Conservation (phyloP, 92 coral and sea anemone genomes). For the Paramuricea clavata region DNA sequence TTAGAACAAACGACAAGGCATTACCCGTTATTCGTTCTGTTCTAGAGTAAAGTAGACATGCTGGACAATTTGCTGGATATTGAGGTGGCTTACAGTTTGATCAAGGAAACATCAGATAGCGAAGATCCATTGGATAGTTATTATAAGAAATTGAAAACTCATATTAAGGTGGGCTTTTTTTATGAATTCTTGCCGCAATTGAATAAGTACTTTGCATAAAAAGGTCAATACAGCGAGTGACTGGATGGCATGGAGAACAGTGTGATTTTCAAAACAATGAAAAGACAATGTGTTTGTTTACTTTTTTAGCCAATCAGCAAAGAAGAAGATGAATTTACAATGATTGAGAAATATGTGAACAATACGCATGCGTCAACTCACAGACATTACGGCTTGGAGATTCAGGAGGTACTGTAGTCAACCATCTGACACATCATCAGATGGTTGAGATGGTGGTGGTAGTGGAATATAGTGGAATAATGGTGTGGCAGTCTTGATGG, state of each 20-base stretch:
- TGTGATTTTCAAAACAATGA: neutral
- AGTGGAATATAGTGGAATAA: too few species aligned
- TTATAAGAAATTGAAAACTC: conserved; percentile 91
- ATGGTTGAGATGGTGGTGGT: too few species aligned
- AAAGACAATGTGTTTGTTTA: neutral
- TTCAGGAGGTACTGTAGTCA: conserved; percentile 91
- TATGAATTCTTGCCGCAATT: too few species aligned
- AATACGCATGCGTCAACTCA: conserved; percentile 97
- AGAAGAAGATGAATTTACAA: conserved; percentile 73
- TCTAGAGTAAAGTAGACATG: conserved; percentile 94
- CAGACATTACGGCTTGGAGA: conserved; percentile 78
- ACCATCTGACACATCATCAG: too few species aligned
- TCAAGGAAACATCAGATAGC: conserved; percentile 85
- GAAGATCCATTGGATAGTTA: conserved; percentile 91
- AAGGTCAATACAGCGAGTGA: too few species aligned
- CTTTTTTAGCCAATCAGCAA: conserved; percentile 75
- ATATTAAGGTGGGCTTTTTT: conserved; percentile 80
- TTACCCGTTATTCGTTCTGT: too few species aligned
- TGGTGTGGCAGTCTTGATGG: too few species aligned
- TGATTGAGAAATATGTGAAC: conserved; percentile 82
- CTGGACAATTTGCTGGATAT: conserved; percentile 93
- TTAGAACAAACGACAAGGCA: too few species aligned
- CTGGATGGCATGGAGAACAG: too few species aligned
- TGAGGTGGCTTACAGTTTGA: conserved; percentile 97
- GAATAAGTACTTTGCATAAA: too few species aligned